Evolutionary conservation across 1,140 invertebrate species (phyloP), one percentile per base, ranked within the genome.

Genomic region (Bombyx mori): DNA sequence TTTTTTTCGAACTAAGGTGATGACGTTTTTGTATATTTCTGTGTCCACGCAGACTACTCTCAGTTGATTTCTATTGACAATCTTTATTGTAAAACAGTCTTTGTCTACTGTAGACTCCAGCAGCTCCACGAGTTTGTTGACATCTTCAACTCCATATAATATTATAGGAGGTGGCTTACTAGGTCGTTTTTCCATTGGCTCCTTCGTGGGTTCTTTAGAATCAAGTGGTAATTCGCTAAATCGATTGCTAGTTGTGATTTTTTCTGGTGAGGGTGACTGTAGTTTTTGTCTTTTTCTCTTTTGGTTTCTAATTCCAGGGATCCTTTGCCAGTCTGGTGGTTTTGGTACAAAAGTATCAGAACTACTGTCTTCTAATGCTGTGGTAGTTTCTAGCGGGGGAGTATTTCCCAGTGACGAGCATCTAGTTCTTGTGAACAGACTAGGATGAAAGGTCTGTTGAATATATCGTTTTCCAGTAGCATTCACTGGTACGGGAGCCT

Each of bases 401-500:
- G 12, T 18, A 18, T 1, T 18, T 18, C 12, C 12, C 12, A 18
- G 12, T 18, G 12, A 18, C 12, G 12, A 18, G 12, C 12, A 18
- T 18, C 12, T 18, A 18, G 12, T 18, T 18, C 12, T 18, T 18
- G 12, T 18, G 12, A 18, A 18, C 12, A 18, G 12, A 18, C 12
- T 18, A 18, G 12, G 12, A 18, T 18, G 12, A 18, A 18, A 18
- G 12, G 12, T 1, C 12, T 18, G 12, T 18, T 18, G 12, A 18
- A 18, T 18, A 18, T 18, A 18, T 18, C 12, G 12, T 18, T 18
- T 18, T 45, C 57, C 62, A 63, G 62, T 60, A 57, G 58, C 46
- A 60, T 63, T 60, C 3, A 56, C 62, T 60, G 51, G n/a, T 9
- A 43, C 12, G 46, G 62, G 42, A 18, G 62, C 62, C 57, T 63